phyloP scores from a whole-genome alignment of 2,797 vertebrate species.

The Sebastiscus tertius region DNA sequence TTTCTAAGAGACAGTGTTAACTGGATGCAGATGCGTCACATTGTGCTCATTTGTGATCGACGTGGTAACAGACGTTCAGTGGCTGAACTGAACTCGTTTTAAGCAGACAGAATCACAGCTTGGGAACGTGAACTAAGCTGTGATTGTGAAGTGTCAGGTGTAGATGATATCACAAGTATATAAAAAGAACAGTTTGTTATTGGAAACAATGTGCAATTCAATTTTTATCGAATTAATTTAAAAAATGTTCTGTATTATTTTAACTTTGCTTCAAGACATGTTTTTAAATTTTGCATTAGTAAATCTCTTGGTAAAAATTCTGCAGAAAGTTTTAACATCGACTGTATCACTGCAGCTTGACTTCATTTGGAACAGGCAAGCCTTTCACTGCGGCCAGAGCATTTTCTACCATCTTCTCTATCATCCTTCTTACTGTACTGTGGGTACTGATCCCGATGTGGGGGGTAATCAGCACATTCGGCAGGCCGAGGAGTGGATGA shows the following conservation, averaged over 20 bases:
- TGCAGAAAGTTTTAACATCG: neutral
- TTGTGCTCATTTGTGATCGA: neutral
- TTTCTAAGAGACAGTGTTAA: neutral
- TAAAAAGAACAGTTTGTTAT: neutral
- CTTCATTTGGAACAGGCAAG: slow-evolving; percentile 68
- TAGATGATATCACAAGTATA: neutral
- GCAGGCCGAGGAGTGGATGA: slow-evolving; percentile 75
- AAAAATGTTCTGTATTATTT: neutral
- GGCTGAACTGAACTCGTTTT: neutral
- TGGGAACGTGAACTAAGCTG: neutral
- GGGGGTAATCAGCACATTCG: slow-evolving; percentile 77
- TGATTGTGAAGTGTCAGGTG: neutral
- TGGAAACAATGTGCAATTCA: neutral
- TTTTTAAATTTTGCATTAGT: neutral
- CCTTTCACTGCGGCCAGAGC: slow-evolving; percentile 73
- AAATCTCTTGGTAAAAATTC: neutral
- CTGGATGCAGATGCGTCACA: neutral
- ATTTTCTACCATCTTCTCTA: slow-evolving; percentile 73
- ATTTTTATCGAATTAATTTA: too few relatives aligned
- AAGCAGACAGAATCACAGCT: neutral
- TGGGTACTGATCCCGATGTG: slow-evolving; percentile 72
- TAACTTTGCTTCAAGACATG: neutral
- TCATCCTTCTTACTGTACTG: slow-evolving; percentile 42
- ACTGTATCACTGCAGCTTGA: slow-evolving; percentile 33
- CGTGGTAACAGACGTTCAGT: neutral